Conservation (phyloP, 1,140 invertebrate genomes). For the Drosophila fuyamai region DNA sequence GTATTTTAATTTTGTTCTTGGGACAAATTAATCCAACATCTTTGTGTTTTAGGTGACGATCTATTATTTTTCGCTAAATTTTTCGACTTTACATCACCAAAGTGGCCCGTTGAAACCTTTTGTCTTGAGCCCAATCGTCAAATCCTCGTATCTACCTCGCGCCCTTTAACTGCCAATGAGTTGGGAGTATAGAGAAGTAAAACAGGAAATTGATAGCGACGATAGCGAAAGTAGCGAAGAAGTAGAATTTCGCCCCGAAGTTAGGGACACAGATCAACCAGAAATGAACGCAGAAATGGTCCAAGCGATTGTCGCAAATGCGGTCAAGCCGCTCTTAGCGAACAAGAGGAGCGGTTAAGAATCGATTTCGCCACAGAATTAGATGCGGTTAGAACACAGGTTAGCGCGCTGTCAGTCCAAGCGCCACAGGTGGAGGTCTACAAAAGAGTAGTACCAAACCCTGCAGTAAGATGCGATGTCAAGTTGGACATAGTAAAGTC, state of each 20-base stretch:
- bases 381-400: not conserved
- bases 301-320: conserved; percentile 15
- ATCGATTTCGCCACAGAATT: not conserved
- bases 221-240: conserved; percentile 2
- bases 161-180: conserved; percentile 1
- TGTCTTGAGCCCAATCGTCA: conserved; percentile 1
- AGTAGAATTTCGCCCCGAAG: not conserved
- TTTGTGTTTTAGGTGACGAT: conserved; percentile 6
- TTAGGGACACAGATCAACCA: not conserved
- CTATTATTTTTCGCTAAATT: not conserved
- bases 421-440: conserved; percentile 7
- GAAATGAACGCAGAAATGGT: conserved; percentile 10
- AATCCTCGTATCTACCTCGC: not conserved
- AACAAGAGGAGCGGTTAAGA: conserved; percentile 1
- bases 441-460: conserved; percentile 5
- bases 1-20: conserved; percentile 7
- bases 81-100: not conserved
- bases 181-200: conserved; percentile 11
- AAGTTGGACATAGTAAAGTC: conserved; percentile 26
- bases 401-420: conserved; percentile 5
- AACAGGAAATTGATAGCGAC: conserved; percentile 11
- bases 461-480: conserved; percentile 15
- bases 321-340: conserved; percentile 2
- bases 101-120: not conserved
- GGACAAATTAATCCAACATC: conserved; percentile 5